Percentiles rank a stretch among this genome's conserved stretches.
Conservation (phyloP, 1,140 invertebrate genomes). For the Lycorma delicatula region DNA sequence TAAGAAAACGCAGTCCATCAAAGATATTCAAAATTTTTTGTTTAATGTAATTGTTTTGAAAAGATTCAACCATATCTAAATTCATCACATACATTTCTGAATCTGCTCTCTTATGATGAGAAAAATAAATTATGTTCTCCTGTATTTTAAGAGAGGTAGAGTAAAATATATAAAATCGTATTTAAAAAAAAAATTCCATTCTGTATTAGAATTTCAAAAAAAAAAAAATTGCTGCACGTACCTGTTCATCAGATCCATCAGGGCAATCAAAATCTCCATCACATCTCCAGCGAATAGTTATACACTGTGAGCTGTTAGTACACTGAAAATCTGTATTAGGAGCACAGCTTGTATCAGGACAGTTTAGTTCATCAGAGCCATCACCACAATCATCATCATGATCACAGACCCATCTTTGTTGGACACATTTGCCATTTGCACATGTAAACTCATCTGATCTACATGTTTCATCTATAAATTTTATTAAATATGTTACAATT, state of each 20-base stretch:
- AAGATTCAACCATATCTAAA: too few species aligned
- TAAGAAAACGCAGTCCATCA: too few species aligned
- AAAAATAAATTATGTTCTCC: too few species aligned
- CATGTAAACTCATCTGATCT: slow-evolving; percentile 84
- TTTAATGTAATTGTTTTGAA: too few species aligned
- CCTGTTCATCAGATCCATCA: slow-evolving; percentile 70
- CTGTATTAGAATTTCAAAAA: too few species aligned
- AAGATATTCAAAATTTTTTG: too few species aligned
- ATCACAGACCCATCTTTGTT: slow-evolving; percentile 80
- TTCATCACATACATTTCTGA: too few species aligned
- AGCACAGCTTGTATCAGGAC: slow-evolving; percentile 56
- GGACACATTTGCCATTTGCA: slow-evolving; percentile 79
- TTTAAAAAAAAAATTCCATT: too few species aligned
- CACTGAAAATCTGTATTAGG: slow-evolving; percentile 60
- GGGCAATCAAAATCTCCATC: slow-evolving; percentile 79
- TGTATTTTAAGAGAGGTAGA: too few species aligned
- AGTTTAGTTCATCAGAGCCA: slow-evolving; percentile 69
- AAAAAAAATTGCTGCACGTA: too few species aligned
- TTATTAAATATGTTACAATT: background rate
- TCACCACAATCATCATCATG: slow-evolving; percentile 79
- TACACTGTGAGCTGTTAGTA: slow-evolving; percentile 47
- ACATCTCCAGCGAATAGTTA: slow-evolving; percentile 67
- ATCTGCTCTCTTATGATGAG: too few species aligned
- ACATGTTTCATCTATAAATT: slow-evolving; percentile 70
- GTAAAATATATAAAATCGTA: too few species aligned